phyloP scores from a whole-genome alignment of 1,140 invertebrate genomes.

The Euwallacea similis region DNA sequence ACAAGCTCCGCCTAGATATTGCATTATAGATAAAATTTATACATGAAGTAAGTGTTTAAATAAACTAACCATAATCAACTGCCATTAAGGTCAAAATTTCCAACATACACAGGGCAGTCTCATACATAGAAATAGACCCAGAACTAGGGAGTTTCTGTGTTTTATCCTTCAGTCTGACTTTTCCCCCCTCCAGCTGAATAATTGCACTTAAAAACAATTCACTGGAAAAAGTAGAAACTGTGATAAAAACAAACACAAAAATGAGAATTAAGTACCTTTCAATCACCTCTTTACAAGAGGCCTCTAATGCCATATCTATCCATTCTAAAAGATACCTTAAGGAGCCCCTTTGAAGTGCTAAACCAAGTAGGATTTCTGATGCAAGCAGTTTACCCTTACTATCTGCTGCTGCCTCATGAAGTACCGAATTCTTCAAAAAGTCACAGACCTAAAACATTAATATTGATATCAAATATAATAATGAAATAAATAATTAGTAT shows the following conservation, averaged over 20 bases:
- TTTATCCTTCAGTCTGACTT: slow-evolving; percentile 36
- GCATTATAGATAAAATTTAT: background rate
- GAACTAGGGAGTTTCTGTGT: slow-evolving; percentile 23
- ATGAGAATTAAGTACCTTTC: slow-evolving; percentile 26
- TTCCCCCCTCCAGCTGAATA: slow-evolving; percentile 43
- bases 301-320: slow-evolving; percentile 64
- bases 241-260: background rate
- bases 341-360: slow-evolving; percentile 66
- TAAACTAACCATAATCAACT: slow-evolving; percentile 43
- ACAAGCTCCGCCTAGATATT: slow-evolving; percentile 35
- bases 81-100: slow-evolving; percentile 57
- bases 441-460: slow-evolving; percentile 37
- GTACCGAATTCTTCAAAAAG: slow-evolving; percentile 61
- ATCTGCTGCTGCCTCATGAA: slow-evolving; percentile 59
- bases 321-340: slow-evolving; percentile 66
- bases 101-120: slow-evolving; percentile 60
- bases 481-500: background rate
- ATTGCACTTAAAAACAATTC: slow-evolving; percentile 44
- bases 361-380: slow-evolving; percentile 61
- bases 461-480: background rate
- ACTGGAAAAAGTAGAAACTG: slow-evolving; percentile 21
- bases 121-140: slow-evolving; percentile 55
- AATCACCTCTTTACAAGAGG: slow-evolving; percentile 40
- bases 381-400: slow-evolving; percentile 57
- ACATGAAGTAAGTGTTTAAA: background rate